Base-by-base conservation (phyloP, 2,113 vertebrate species). In the Tauraco erythrolophus region DNA sequence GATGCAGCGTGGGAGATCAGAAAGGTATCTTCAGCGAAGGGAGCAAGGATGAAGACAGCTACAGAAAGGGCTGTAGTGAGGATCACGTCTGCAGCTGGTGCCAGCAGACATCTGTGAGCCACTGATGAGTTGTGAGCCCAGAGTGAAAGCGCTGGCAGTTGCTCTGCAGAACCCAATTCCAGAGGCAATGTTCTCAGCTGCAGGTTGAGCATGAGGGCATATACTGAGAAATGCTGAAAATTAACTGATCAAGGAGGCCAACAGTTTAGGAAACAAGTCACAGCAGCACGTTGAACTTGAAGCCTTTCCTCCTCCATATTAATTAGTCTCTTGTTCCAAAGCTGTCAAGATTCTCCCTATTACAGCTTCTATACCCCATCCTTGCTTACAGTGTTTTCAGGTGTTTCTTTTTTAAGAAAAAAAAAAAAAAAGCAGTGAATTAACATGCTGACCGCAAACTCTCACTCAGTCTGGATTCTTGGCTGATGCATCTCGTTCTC, bases 181-280 rank as follows among this genome's bases (percentile, higher is more conserved):
- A 91, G 76, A 77, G 35, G 33, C 23, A 78, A 6, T 68, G 56
- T n/a, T 94, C 54, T 88, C 50, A 78, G 64, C 69, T 84, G 80
- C 60, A 75, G 51, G 18, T n/a, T 66, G 69, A 91, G 23, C 64
- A 74, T 39, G 41, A 51, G 25, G n/a, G 33, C 43, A 70, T 23
- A 9, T 65, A 18, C 46, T 80, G 58, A 77, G 54, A 94, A 94
- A 88, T 50, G 37, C 24, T 87, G 60, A 87, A 81, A 70, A 92
- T 74, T 62, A 78, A 37, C 76, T 66, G 83, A 75, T 71, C 23
- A 33, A 74, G 60, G 31, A 0, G 0, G 14, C 43, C 65, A 87
- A 46, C 18, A 31, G n/a, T 78, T 95, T 68, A 78, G 61, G 77
- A 91, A 96, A 84, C 23, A 87, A 84, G 48, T 89, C 69, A 92